Base-by-base conservation (phyloP, 2,113 vertebrate species). In the Datnioides undecimradiatus region DNA sequence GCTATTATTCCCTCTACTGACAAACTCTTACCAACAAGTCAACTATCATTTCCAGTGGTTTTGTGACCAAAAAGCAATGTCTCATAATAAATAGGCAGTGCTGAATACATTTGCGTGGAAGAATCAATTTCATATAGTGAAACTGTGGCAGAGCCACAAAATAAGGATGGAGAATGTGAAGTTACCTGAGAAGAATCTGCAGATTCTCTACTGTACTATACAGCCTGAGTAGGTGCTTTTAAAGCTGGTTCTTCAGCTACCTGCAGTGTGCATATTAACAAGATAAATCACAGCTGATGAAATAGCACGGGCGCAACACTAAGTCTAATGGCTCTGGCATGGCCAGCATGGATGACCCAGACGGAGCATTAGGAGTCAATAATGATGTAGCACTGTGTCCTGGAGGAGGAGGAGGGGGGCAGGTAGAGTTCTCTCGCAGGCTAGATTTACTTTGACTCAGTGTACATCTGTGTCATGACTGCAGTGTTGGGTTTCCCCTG, bases 381-480 rank as follows among this genome's bases (percentile, higher is more conserved):
- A 91, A 90, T 89, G 92, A 92, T 91, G 84, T 86, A 91, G 86
- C 51, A 33, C 77, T 36, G 54, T 57, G 77, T 85, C 84, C 72
- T 29, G 38, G 19, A 74, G 49, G 59, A 45, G 73, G 45, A n/a
- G 74, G 48, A n/a, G n/a, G 62, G 74, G 74, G 43, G 7, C 83
- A 84, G 80, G 84, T 74, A 80, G 40, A 65, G 68, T 75, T 84
- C 63, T 73, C 77, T 73, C 10, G 10, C 67, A 43, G 65, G 64
- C 51, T 74, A 52, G 72, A 83, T 90, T 88, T 83, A 79, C 75
- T 88, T 81, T 74, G 80, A 79, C 73, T 82, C 72, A 16, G 33
- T 29, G 55, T 75, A 79, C 48, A 70, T 88, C 85, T 90, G 88
- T 76, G 82, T 88, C 78, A 80, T 66, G 63, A 69, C 78, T 74